These are phyloP conservation scores for Helostoma temminkii DNA, from an alignment of 2,797 vertebrate species.

Conservation along the genomic window DNA sequence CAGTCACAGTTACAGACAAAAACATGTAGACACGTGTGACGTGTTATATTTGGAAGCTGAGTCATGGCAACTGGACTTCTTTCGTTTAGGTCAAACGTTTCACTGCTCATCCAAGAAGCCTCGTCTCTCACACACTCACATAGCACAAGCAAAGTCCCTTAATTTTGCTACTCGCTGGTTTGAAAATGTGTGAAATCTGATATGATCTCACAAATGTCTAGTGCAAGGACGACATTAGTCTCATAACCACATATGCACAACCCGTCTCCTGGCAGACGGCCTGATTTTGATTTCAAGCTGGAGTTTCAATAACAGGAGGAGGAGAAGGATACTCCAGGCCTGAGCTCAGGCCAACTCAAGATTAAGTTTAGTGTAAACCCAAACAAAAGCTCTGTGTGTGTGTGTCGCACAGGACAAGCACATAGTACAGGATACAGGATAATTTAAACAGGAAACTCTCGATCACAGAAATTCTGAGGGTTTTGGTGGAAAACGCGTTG, in stretches of 20 bases:
- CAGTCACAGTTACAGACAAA: not conserved
- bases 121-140: too few species aligned
- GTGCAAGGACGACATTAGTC: not conserved
- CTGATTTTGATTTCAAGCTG: constrained; percentile 31
- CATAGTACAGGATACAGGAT: not conserved
- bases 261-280: constrained; percentile 40
- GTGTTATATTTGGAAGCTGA: too few species aligned
- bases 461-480: constrained; percentile 3
- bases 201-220: too few species aligned
- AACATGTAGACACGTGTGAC: not conserved
- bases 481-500: constrained; percentile 1
- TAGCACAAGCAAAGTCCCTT: not conserved
- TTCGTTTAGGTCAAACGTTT: too few species aligned
- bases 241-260: constrained; percentile 40
- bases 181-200: too few species aligned
- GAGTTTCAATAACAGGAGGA: constrained; percentile 37
- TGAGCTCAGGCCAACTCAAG: constrained; percentile 51
- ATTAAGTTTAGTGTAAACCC: constrained; percentile 59
- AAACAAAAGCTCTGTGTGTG: constrained; percentile 49
- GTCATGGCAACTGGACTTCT: too few species aligned
- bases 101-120: too few species aligned
- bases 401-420: constrained; percentile 11
- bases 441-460: constrained; percentile 7
- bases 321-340: constrained; percentile 40
- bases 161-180: not conserved